These are phyloP conservation scores for Agonopterix alstromeriana DNA, from an alignment of 2,888 invertebrate species.

Conservation along the genomic window DNA sequence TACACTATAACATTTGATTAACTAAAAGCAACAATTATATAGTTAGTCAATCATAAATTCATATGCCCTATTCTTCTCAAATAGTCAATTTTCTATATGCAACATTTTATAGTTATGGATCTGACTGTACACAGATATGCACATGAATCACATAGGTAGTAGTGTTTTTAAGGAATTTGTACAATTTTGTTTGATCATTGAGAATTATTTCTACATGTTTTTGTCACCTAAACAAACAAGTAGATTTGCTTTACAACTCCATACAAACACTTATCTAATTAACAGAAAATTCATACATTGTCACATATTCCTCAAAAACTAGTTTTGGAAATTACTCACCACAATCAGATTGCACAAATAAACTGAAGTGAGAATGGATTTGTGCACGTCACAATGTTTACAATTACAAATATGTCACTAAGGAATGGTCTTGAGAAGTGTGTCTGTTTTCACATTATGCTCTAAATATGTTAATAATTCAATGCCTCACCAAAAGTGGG, in stretches of 20 bases:
- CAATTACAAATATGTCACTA: constrained; percentile 21
- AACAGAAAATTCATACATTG: background rate
- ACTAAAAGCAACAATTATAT: background rate
- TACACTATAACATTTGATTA: too few species aligned
- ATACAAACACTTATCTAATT: background rate
- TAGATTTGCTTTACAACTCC: background rate
- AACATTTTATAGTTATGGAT: constrained; percentile 10
- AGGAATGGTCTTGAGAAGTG: constrained; percentile 34
- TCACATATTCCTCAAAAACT: constrained; percentile 3
- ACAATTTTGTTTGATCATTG: background rate
- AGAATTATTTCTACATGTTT: too few species aligned
- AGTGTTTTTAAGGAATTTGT: background rate
- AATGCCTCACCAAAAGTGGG: constrained; percentile 14
- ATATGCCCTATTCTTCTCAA: background rate
- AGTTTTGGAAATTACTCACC: constrained; percentile 2
- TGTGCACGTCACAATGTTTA: constrained; percentile 46
- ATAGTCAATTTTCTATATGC: too few species aligned
- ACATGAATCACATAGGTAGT: constrained; percentile 1
- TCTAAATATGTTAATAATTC: constrained; percentile 11
- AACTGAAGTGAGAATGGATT: constrained; percentile 21
- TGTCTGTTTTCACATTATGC: constrained; percentile 18
- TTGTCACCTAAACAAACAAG: too few species aligned
- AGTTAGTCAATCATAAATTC: background rate
- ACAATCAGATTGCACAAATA: constrained; percentile 13
- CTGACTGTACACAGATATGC: constrained; percentile 7